Evolutionary conservation across 2,888 invertebrate species (phyloP), one percentile per base, ranked within the genome.

Genomic region (Pycnomerus fuliginosus): DNA sequence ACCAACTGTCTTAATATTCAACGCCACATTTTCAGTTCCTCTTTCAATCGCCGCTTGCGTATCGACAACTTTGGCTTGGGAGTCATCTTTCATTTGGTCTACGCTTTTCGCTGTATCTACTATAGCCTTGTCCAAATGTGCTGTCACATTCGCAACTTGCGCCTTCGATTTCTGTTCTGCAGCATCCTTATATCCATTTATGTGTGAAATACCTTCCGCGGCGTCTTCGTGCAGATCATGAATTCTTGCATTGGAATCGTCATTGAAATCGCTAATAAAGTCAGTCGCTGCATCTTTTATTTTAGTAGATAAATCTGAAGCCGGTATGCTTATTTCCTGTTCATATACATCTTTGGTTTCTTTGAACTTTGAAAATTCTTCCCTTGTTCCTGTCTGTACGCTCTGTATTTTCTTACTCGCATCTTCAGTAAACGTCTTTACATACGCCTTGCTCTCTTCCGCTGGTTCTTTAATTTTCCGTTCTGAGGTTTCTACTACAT

Each of bases 291-390:
- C 11, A n/a, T 25, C 28, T 12, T 28, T 28, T 12, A 13, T 34
- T 34, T 34, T 36, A 7, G 20, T 16, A n/a, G n/a, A n/a, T n/a
- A n/a, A n/a, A n/a, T n/a, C n/a, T n/a, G n/a, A n/a, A n/a, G n/a
- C n/a, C n/a, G n/a, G n/a, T n/a, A n/a, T n/a, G n/a, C n/a, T n/a
- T n/a, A n/a, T n/a, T n/a, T n/a, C n/a, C n/a, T n/a, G n/a, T 13
- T 33, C 13, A 28, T 42, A 38, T 3, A 41, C 4, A 20, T 61
- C 52, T 0, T 50, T 39, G 4, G 54, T 15, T 41, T 44, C 46
- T 10, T 51, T 45, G 13, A 31, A 20, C 7, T 10, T 34, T 17
- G 36, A 24, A 15, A 20, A 14, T 16, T 12, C n/a, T n/a, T n/a
- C n/a, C n/a, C n/a, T n/a, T n/a, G n/a, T n/a, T n/a, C n/a, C n/a